Evolutionary conservation across 2,113 vertebrate genomes (phyloP), one percentile per base, ranked within the genome.

Genomic region (Malurus melanocephalus): DNA sequence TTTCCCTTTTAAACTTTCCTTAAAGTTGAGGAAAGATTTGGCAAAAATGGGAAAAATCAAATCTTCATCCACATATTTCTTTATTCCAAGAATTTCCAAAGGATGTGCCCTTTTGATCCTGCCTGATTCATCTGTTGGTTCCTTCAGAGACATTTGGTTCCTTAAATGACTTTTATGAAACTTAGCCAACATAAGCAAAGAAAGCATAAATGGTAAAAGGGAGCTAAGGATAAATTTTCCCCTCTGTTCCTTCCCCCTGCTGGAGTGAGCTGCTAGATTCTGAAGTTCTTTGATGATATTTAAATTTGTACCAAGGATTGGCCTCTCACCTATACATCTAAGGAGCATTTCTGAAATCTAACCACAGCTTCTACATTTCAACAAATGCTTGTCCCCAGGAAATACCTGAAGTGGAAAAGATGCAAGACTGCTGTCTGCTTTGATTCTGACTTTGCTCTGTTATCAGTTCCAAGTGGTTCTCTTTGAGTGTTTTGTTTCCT

Each of bases 361-460:
- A 61, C 77, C 80, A 78, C 40, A 72, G 16, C 67, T 84, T 60
- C 88, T 80, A 53, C 45, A 38, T 90, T 94, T 86, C 73, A 84
- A 56, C 32, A 78, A 75, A 88, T 75, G 22, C 28, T 84, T 78
- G 60, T 93, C 92, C 88, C 45, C 1, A 7, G 79, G 86, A 91
- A 94, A 88, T 72, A 94, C 53, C 69, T 84, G 65, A 88, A 84
- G 84, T 23, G 57, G 45, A 84, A 35, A 94, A 90, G 69, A 90
- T 92, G 77, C 77, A 90, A 93, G 80, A 49, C 53, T 88, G 26
- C 90, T 88, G 56, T 23, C 52, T 91, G 38, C 83, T 91, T 94
- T 94, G 93, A 94, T 94, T 91, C 86, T 92, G 77, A 86, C 86
- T 88, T 88, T 86, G 61, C 61, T 88, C 59, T 94, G 40, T 68